Base-by-base conservation (phyloP, 2,888 invertebrate species). In the Drosophila quasianomalipes region DNA sequence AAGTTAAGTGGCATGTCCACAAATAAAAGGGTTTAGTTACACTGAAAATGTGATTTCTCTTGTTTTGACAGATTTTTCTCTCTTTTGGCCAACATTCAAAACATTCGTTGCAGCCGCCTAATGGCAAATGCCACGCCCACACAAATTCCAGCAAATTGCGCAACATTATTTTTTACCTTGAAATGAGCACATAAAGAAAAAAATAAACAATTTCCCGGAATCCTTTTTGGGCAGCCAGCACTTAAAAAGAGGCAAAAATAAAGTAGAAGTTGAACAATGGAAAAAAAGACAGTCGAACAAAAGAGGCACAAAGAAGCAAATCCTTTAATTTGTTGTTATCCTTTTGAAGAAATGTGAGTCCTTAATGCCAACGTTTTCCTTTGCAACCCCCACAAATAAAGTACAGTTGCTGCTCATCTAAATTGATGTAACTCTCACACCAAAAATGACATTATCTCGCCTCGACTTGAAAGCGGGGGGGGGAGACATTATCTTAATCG, bases 261-360 rank as follows among this genome's bases (percentile, higher is more conserved):
- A 57, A 60, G 65, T 58, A 73, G 47, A 41, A 30, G 51, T 53
- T 51, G 63, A 53, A 77, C 76, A 76, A 76, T 71, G 65, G 65
- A 22, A 60, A 60, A 57, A 52, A 52, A 64, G 57, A 66, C 59
- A 69, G 44, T 49, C 47, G 58, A 58, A 78, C 81, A 81, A 81
- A 62, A 52, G 55, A 72, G 65, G 54, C 60, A 81, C 74, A 82
- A 81, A 62, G 70, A 30, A 65, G 80, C 70, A 83, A 83, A 85
- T 83, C 83, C 83, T 83, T 83, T 85, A 83, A 83, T 82, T 83
- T 85, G 78, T 85, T 85, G 76, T 85, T 83, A 83, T 85, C 83
- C 83, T 82, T 82, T 74, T 78, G 63, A 65, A 60, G 78, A 74
- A 82, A 74, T 58, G 68, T 80, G 74, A 80, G 83, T 83, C 81